Evolutionary conservation across 2,797 vertebrate species (phyloP).

Genomic region (Rhincodon typus): DNA sequence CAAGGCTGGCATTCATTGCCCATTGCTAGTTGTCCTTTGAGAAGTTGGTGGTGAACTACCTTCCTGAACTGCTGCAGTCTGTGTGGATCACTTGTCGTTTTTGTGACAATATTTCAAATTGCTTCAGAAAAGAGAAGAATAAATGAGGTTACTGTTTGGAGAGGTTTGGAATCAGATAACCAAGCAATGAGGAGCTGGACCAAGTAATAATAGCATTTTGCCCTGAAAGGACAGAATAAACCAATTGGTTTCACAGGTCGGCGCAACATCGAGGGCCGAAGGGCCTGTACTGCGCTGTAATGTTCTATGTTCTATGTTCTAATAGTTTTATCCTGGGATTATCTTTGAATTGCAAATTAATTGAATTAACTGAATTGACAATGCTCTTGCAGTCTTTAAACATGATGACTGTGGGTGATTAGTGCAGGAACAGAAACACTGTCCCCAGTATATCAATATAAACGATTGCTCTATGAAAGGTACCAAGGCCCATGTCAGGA

Average conservation of each 20-base stretch:
- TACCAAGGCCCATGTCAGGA: slow-evolving; percentile 76
- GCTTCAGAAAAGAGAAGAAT: neutral
- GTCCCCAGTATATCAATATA: neutral
- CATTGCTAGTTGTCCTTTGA: neutral
- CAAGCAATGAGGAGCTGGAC: too few relatives aligned
- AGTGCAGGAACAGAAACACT: neutral
- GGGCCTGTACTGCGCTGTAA: too few relatives aligned
- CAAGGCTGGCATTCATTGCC: neutral
- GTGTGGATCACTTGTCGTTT: neutral
- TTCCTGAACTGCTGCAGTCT: too few relatives aligned
- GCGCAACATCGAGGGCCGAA: too few relatives aligned
- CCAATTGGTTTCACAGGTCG: too few relatives aligned
- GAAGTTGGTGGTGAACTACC: neutral
- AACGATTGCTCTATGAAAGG: slow-evolving; percentile 56
- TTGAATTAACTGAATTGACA: neutral
- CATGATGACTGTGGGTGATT: neutral
- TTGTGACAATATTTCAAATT: neutral
- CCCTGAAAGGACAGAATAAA: neutral
- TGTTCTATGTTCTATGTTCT: too few relatives aligned
- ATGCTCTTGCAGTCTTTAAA: neutral
- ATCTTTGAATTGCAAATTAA: neutral
- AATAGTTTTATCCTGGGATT: neutral
- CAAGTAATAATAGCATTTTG: too few relatives aligned
- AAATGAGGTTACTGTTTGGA: neutral
- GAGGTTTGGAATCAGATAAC: neutral